Conservation (phyloP, 2,113 vertebrate genomes). For the Rhinolophus sinicus region DNA sequence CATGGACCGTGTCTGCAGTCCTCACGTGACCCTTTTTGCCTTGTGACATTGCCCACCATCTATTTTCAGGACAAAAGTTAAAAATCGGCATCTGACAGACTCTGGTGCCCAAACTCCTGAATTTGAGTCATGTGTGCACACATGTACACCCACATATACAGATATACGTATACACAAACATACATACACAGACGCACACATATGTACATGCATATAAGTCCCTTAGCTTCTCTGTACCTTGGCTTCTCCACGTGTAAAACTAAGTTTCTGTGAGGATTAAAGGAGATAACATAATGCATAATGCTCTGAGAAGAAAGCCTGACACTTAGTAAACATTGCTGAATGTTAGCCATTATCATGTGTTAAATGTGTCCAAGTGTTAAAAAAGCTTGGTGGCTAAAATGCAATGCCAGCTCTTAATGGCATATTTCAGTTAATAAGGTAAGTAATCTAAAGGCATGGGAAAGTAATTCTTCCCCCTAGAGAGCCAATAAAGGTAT, state of each 20-base stretch:
- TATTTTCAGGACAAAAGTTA: background rate
- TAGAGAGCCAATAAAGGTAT: background rate
- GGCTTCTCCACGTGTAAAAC: background rate
- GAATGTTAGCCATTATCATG: background rate
- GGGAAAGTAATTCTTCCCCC: background rate
- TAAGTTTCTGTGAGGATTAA: background rate
- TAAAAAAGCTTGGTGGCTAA: background rate
- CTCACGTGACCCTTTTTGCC: accelerated
- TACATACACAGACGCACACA: background rate
- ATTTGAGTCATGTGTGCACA: background rate
- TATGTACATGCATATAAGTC: too few relatives aligned
- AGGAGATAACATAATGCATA: background rate
- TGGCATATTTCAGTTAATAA: background rate
- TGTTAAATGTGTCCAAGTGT: background rate
- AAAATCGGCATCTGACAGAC: background rate
- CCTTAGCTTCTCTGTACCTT: background rate
- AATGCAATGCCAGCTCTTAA: background rate
- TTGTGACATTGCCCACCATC: background rate
- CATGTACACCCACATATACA: background rate
- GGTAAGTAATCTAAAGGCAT: background rate
- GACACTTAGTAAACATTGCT: background rate
- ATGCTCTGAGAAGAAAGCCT: background rate
- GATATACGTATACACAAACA: accelerated
- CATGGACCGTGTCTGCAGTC: background rate
- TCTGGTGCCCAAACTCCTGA: background rate